Evolutionary conservation across 2,113 vertebrate genomes (phyloP).

Genomic region (Xiphias gladius): DNA sequence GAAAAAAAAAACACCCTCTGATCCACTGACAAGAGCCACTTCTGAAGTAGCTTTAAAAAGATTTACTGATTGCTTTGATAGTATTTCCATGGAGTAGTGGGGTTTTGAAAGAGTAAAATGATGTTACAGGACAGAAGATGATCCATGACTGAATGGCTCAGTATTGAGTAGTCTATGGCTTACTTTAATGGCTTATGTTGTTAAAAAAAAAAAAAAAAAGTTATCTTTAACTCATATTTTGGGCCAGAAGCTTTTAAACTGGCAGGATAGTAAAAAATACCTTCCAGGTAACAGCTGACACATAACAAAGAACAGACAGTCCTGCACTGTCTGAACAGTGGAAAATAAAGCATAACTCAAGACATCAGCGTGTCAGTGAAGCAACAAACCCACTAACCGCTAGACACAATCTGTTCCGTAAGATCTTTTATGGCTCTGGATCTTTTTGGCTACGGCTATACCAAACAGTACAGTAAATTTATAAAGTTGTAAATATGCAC

Average conservation of each 20-base stretch:
- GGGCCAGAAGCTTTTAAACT: slow-evolving; percentile 39
- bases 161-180: slow-evolving; percentile 6
- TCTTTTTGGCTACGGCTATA: background rate
- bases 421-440: background rate
- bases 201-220: background rate
- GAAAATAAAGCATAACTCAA: slow-evolving; percentile 54
- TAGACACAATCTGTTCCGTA: background rate
- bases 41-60: slow-evolving; percentile 24
- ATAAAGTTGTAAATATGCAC: background rate
- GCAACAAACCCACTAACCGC: background rate
- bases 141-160: slow-evolving; percentile 9
- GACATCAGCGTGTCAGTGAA: background rate
- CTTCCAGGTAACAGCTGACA: slow-evolving; percentile 28
- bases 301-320: slow-evolving; percentile 30
- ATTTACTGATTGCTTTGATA: slow-evolving; percentile 24
- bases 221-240: slow-evolving; percentile 5
- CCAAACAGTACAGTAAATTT: background rate
- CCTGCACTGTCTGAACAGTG: slow-evolving; percentile 22
- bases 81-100: background rate
- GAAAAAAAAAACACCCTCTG: slow-evolving; percentile 35
- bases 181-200: slow-evolving; percentile 21
- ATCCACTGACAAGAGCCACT: slow-evolving; percentile 1
- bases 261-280: slow-evolving; percentile 18
- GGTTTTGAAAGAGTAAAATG: background rate
- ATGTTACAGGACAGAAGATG: background rate